Base-by-base conservation (phyloP, 2,888 invertebrate species). In the Drosophila affinis region DNA sequence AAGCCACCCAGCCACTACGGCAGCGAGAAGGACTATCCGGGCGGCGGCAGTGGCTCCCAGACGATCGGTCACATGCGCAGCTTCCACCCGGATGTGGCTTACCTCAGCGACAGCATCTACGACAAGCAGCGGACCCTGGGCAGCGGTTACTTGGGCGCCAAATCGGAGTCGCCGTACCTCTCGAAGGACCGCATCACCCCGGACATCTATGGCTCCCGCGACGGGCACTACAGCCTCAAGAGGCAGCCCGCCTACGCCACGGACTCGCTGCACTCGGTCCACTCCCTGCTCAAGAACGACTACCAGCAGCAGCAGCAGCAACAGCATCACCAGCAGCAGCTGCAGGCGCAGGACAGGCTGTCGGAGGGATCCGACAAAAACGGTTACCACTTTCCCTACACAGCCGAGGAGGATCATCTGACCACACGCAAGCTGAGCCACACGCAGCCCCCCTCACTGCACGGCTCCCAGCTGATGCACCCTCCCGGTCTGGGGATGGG, bases 361-460 rank as follows among this genome's bases (percentile, higher is more conserved):
- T 95, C 95, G 0, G 95, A 95, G 81, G 93, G 94, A 1, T 95
- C 95, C 0, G 95, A 95, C 54, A 95, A 95, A 80, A 95, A 95
- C 85, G 97, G 97, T 83, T 97, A 97, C 91, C 93, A 95, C 72
- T 97, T 97, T 86, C 97, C 97, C 0, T 97, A 97, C 89, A 97
- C 96, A 79, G 96, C 96, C 76, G 96, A 96, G 92, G 96, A 96
- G 92, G 96, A 96, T 91, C 96, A 96, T 91, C 91, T 94, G 72
- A 93, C 88, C 56, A 83, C 88, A 4, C 89, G 91, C 6, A 91
- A 91, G 39, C 74, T 89, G 51, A 90, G 89, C 65, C 88, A 84
- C 34, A 78, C 75, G 18, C 89, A 82, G 56, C 75, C 86, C 7
- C 77, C 87, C 0, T 80, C 88, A 34, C 62, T 89, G 29, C 88